Base-by-base conservation (phyloP, 2,113 vertebrate species). In the Gallinago undulata region DNA sequence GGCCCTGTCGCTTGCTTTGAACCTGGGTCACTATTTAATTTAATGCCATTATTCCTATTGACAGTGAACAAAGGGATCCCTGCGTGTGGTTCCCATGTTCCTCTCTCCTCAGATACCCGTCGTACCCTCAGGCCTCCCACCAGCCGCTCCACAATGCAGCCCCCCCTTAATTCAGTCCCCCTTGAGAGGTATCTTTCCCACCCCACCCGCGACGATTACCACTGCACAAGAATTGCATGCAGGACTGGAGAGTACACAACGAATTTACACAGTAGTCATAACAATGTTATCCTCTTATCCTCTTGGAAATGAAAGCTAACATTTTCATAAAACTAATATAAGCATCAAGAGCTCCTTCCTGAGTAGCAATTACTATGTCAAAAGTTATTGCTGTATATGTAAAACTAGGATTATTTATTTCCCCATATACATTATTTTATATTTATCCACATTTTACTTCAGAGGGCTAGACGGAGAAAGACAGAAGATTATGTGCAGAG, bases 351-450 rank as follows among this genome's bases (percentile, higher is more conserved):
- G 82, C 75, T 92, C 79, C 75, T 94, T 94, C 67, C 67, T 53
- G 45, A 93, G 72, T 37, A 83, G 70, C 88, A 94, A 92, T 97
- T 96, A 88, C 67, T 57, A 28, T 56, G 72, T 93, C 88, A 93
- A 33, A 94, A 90, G 70, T 88, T 94, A 92, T 41, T 88, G 83
- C 67, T 48, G 28, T 27, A 27, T 39, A 80, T 31, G 45, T 62
- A 90, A 90, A 96, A 86, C 35, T n/a, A 62, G 35, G 39, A 90
- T 93, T 96, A 94, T 93, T 95, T 96, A 95, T 51, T 82, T 94
- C 31, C 39, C 39, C 16, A 53, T 87, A 94, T 68, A 79, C 21
- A 45, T 81, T 60, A 81, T 78, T 75, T 90, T 76, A 74, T 75
- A 84, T 68, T 87, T 91, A 89, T 68, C 25, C 57, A 56, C 25